A percentile compares a stretch with the other conserved stretches of the same genome.
phyloP scores from a whole-genome alignment of 2,888 invertebrate species.

The Lampropteryx suffumata region DNA sequence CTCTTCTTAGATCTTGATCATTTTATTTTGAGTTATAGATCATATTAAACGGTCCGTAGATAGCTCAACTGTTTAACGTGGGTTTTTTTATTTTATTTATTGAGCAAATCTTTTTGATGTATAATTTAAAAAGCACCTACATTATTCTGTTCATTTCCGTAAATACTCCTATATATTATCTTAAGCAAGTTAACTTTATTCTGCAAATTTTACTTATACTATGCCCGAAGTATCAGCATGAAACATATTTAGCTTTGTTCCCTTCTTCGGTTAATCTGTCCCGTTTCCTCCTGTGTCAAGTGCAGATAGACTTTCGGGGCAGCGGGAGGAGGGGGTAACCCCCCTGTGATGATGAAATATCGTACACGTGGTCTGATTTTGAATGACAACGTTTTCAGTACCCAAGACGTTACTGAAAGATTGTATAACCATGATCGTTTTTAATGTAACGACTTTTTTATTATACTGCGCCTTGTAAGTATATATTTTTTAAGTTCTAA shows the following conservation, averaged over 20 bases:
- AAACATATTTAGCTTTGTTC: slow-evolving; percentile 83
- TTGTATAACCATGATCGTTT: slow-evolving; percentile 31
- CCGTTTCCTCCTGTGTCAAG: slow-evolving; percentile 82
- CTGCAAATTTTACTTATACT: slow-evolving; percentile 37
- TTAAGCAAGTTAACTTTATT: slow-evolving; percentile 4
- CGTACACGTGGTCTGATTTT: slow-evolving; percentile 89
- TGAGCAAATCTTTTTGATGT: no score
- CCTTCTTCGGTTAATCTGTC: slow-evolving; percentile 83
- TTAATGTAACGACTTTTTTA: slow-evolving; percentile 46
- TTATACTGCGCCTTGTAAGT: background rate
- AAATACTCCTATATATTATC: no score
- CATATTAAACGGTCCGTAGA: no score
- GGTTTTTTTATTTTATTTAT: no score
- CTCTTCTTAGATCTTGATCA: no score
- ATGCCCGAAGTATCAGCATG: slow-evolving; percentile 73
- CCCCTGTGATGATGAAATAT: slow-evolving; percentile 87
- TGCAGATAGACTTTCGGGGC: slow-evolving; percentile 80
- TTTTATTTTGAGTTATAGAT: no score
- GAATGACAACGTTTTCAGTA: slow-evolving; percentile 85
- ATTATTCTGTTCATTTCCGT: no score
- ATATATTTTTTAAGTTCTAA: background rate
- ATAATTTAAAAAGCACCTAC: no score
- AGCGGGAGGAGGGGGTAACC: slow-evolving; percentile 43
- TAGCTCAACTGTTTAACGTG: no score
- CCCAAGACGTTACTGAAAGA: slow-evolving; percentile 56